Evolutionary conservation across 1,140 invertebrate species (phyloP).

Genomic region (Tetranychus cinnabarinus): DNA sequence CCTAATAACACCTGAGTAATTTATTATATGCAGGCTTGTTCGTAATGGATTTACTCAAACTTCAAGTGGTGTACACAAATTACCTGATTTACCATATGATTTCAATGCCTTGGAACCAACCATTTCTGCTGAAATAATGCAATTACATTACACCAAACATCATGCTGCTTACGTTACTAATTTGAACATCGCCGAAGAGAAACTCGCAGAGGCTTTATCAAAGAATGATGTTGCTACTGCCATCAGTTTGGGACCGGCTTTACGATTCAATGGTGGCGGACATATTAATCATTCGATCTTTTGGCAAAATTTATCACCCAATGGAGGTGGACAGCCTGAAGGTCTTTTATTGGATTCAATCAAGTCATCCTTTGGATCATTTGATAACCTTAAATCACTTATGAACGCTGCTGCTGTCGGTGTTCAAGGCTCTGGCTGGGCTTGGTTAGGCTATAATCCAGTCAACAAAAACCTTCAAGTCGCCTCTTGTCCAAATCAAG

Average conservation of each 20-base stretch:
- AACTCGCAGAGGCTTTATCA: conserved; percentile 52
- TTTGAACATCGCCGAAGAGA: conserved; percentile 80
- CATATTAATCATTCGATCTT: conserved; percentile 98
- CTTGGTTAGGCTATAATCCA: conserved; percentile 83
- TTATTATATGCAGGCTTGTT: not conserved
- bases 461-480: conserved; percentile 50
- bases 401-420: conserved; percentile 52
- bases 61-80: conserved; percentile 32
- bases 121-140: conserved; percentile 91
- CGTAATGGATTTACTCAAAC: not conserved
- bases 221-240: conserved; percentile 37
- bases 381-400: conserved; percentile 68
- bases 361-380: conserved; percentile 51
- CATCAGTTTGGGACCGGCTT: conserved; percentile 52
- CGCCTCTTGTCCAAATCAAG: conserved; percentile 83
- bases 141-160: conserved; percentile 85
- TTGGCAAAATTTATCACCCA: conserved; percentile 78
- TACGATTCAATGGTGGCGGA: conserved; percentile 97
- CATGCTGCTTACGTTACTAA: conserved; percentile 92
- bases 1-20: not conserved
- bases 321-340: conserved; percentile 48
- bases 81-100: conserved; percentile 84
- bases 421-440: conserved; percentile 97
- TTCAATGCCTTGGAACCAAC: conserved; percentile 88
- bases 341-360: conserved; percentile 37